A percentile compares a stretch with the other conserved stretches of the same genome.
Conservation (phyloP, 2,797 vertebrate genomes). For the Sebastes taczanowskii region DNA sequence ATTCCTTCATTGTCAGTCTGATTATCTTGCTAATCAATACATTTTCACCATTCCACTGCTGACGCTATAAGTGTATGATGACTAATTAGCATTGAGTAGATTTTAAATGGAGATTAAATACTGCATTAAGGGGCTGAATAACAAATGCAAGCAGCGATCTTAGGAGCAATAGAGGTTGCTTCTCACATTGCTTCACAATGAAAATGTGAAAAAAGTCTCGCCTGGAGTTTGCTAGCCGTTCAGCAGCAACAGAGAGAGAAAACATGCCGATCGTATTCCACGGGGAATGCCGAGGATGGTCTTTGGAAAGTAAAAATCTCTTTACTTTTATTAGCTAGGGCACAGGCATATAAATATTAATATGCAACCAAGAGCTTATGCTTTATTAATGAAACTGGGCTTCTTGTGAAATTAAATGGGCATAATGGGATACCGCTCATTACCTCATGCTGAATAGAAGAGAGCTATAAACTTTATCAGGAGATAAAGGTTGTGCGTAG, state of each 20-base stretch:
- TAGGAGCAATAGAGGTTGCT: neutral
- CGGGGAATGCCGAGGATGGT: slow-evolving; percentile 13
- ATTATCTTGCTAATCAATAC: slow-evolving; percentile 63
- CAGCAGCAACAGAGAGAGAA: slow-evolving; percentile 4
- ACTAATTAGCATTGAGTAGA: slow-evolving; percentile 59
- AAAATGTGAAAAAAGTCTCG: slow-evolving; percentile 7
- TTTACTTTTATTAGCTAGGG: slow-evolving; percentile 63
- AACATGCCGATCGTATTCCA: slow-evolving; percentile 1
- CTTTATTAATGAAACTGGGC: slow-evolving; percentile 73
- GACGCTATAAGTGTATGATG: slow-evolving; percentile 46
- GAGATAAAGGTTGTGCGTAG: slow-evolving; percentile 53
- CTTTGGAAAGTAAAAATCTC: slow-evolving; percentile 50
- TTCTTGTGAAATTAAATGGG: slow-evolving; percentile 71
- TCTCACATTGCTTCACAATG: neutral
- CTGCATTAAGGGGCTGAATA: slow-evolving; percentile 49
- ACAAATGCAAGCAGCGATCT: slow-evolving; percentile 27
- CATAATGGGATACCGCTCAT: slow-evolving; percentile 65
- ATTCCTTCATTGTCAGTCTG: slow-evolving; percentile 37
- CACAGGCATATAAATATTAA: slow-evolving; percentile 66
- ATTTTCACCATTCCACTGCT: slow-evolving; percentile 29
- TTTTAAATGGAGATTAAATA: slow-evolving; percentile 71
- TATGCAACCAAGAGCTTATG: slow-evolving; percentile 63
- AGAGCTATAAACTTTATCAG: slow-evolving; percentile 45
- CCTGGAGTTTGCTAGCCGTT: slow-evolving; percentile 1
- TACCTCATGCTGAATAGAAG: slow-evolving; percentile 60